A percentile compares a stretch with the other conserved stretches of the same genome.
These are phyloP conservation scores for Eucidaris tribuloides DNA, from an alignment of 35 echinoderm and acorn worm species.

Conservation along the genomic window DNA sequence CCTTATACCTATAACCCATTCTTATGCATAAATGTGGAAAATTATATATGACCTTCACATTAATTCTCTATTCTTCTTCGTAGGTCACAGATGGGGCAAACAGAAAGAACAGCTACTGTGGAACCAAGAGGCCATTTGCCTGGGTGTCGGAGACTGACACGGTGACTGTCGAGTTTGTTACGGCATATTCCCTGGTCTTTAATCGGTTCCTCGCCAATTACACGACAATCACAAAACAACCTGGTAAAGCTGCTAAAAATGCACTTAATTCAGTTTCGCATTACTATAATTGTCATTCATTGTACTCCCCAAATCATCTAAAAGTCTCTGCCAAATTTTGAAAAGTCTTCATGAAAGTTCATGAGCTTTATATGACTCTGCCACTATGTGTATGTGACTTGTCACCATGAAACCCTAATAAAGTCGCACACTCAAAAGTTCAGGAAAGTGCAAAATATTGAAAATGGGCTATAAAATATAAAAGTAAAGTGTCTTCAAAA, in stretches of 20 bases:
- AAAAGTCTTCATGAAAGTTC: background rate
- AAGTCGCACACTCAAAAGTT: background rate
- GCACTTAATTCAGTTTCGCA: background rate
- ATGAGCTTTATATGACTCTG: too few species aligned
- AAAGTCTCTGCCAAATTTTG: background rate
- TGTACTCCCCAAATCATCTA: background rate
- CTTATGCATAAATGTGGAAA: too few species aligned
- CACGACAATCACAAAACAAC: conserved; percentile 1
- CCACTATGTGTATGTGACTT: too few species aligned
- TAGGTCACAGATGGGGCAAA: background rate
- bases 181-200: conserved; percentile 27
- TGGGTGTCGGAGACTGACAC: conserved; percentile 33
- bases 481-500: too few species aligned
- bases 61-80: too few species aligned
- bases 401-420: background rate
- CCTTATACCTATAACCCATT: too few species aligned
- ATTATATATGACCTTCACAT: too few species aligned
- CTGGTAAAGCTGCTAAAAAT: conserved; percentile 17
- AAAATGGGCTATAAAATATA: background rate
- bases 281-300: background rate
- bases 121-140: conserved; percentile 22
- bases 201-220: conserved; percentile 47
- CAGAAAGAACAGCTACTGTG: conserved; percentile 15
- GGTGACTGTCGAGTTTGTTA: conserved; percentile 26
- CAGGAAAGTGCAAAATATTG: too few species aligned